Conservation (phyloP, 2,888 invertebrate species). For the Linnaemya vulpina region DNA sequence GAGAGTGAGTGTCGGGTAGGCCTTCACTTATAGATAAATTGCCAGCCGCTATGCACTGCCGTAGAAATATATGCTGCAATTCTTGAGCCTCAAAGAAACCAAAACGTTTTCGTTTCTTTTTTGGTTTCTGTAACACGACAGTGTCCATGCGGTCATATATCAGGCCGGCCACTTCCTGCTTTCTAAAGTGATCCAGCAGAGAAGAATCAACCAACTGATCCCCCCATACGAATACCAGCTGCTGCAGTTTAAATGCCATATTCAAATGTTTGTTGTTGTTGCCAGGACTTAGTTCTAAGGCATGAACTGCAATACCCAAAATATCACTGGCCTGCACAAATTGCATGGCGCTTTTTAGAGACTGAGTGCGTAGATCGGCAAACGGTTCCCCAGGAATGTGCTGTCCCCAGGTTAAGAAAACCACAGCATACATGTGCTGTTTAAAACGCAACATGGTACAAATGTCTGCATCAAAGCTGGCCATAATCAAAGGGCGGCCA, state of each 20-base stretch:
- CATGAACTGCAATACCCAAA: conserved; percentile 94
- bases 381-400: conserved; percentile 85
- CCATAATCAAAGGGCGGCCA: conserved; percentile 93
- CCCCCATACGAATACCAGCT: conserved; percentile 98
- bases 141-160: conserved; percentile 95
- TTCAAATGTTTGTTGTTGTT: conserved; percentile 84
- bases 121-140: conserved; percentile 71
- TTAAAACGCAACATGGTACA: conserved; percentile 96
- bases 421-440: conserved; percentile 97
- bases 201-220: conserved; percentile 94
- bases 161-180: conserved; percentile 94
- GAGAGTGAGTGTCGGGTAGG: conserved; percentile 57
- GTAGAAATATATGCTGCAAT: conserved; percentile 75
- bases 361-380: conserved; percentile 91
- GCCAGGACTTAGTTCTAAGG: conserved; percentile 89
- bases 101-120: conserved; percentile 75
- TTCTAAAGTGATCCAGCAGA: conserved; percentile 91
- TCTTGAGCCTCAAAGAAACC: conserved; percentile 76
- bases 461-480: conserved; percentile 97
- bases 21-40: conserved; percentile 51
- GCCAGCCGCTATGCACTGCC: conserved; percentile 75
- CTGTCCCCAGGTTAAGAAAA: conserved; percentile 87
- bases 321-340: conserved; percentile 91
- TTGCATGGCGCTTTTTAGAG: conserved; percentile 90
- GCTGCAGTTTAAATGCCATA: conserved; percentile 88